These are phyloP conservation scores for Ooceraea biroi DNA, from an alignment of 1,140 invertebrate species.

Conservation along the genomic window DNA sequence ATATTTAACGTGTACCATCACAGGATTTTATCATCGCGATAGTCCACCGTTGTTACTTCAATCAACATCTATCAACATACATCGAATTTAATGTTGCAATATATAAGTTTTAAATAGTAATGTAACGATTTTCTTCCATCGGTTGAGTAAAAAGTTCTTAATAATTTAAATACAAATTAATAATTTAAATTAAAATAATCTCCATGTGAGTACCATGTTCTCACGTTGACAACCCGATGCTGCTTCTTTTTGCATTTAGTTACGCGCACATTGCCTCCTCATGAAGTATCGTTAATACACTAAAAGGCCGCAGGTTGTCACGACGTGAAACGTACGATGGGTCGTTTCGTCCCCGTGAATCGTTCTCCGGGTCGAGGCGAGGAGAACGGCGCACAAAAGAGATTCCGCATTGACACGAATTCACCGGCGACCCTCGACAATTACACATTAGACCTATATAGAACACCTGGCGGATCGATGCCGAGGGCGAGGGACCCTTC, in stretches of 20 bases:
- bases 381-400: conserved; percentile 44
- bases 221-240: conserved; percentile 7
- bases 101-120: not conserved
- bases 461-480: conserved; percentile 64
- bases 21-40: conserved; percentile 1
- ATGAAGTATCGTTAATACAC: conserved; percentile 20
- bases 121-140: not conserved
- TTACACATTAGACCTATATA: conserved; percentile 56
- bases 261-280: not conserved
- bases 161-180: not conserved
- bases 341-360: conserved; percentile 7
- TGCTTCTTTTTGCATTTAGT: conserved; percentile 48
- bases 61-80: too few relatives aligned
- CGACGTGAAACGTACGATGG: not conserved
- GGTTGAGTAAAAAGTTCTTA: not conserved
- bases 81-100: not conserved
- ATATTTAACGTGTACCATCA: not conserved
- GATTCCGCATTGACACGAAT: conserved; percentile 60
- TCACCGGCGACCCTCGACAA: conserved; percentile 49
- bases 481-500: conserved; percentile 35
- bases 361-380: not conserved
- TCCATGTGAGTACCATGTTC: not conserved
- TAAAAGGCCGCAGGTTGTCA: conserved; percentile 33
- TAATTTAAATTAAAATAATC: too few relatives aligned
- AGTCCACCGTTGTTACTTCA: not conserved